Base-by-base conservation (phyloP, 2,797 vertebrate genomes). In the Diplodus puntazzo region DNA sequence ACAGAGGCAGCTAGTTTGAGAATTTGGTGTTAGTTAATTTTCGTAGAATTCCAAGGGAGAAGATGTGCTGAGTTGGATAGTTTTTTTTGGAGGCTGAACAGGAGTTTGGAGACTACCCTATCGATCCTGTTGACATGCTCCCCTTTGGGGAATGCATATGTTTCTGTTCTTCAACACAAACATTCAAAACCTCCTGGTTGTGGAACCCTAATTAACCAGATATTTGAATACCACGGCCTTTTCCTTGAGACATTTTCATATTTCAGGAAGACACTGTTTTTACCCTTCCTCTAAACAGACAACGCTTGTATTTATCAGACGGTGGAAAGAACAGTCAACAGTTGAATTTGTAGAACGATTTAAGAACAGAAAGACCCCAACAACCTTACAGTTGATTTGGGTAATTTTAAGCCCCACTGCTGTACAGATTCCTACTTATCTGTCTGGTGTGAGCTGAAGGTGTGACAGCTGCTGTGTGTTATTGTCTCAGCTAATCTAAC, bases 181-280 rank as follows among this genome's bases (percentile, higher is more conserved):
- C 88, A 89, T 90, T 79, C 80, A 85, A 91, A 91, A 84, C 85
- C 87, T 92, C 83, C 85, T 83, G 79, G 85, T 88, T 80, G 82
- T 78, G 67, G 80, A 90, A 91, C 89, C 90, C 87, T 92, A 93
- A 94, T 94, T 94, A 93, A 89, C 87, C 77, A 75, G 85, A 74
- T 87, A 90, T 93, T 87, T 93, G 92, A 94, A 93, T 93, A 93
- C 90, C 90, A 66, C 88, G 91, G 92, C 90, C 90, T 93, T 94
- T 94, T 82, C 87, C 63, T 87, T 54, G 69, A 93, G 93, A 91
- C 92, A 90, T 93, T 94, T 92, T 81, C 85, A 93, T 94, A 87
- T 93, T 91, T 92, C 89, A 91, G 73, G 80, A 88, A 80, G 80
- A 85, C 82, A 73, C 78, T 87, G 77, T 93, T 92, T 92, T 92